Base-by-base conservation (phyloP, 2,797 vertebrate genomes). In the Cygnus olor region DNA sequence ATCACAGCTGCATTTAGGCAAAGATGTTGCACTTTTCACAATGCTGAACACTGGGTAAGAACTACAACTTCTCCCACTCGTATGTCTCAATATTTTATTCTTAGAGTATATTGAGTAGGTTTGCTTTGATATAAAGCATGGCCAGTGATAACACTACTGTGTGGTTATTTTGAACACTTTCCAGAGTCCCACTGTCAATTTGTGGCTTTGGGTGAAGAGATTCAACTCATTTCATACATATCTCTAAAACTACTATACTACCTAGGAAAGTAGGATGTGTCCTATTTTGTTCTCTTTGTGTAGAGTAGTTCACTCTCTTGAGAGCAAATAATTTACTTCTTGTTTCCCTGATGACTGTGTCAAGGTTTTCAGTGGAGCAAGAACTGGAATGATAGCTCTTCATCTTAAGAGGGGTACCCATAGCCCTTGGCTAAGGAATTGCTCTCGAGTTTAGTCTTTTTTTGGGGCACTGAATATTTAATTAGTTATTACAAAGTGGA, bases 391-490 rank as follows among this genome's bases (percentile, higher is more conserved):
- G 4, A 0, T 66, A 79, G 38, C 21, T 91, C 76, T 91, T 58
- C 2, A 2, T 92, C 91, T 82, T 89, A 66, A 92, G 74, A 11
- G 77, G 87, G 25, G 18, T 82, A 77, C 60, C 42, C 53, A 60
- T 49, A 80, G 88, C 95, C 83, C 53, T 64, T 82, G 88, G 93
- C 93, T 93, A 94, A 73, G 47, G 71, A 95, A 77, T 90, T 88
- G 88, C 85, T 92, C 83, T 94, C 68, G 73, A 66, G 90, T 95
- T 84, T 30, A 91, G 80, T 85, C 58, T 22, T 53, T 88, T 92
- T 86, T 77, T 86, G 60, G 88, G 77, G 57, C 51, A 60, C 74
- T 94, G 83, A 96, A 95, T 96, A 93, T 96, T 97, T 96, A 93
- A 97, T 95, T 92, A 90, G 94, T 73, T 80, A 85, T 53, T 54